These are phyloP conservation scores for Panzeria rudis DNA, from an alignment of 2,888 invertebrate species.

Conservation along the genomic window DNA sequence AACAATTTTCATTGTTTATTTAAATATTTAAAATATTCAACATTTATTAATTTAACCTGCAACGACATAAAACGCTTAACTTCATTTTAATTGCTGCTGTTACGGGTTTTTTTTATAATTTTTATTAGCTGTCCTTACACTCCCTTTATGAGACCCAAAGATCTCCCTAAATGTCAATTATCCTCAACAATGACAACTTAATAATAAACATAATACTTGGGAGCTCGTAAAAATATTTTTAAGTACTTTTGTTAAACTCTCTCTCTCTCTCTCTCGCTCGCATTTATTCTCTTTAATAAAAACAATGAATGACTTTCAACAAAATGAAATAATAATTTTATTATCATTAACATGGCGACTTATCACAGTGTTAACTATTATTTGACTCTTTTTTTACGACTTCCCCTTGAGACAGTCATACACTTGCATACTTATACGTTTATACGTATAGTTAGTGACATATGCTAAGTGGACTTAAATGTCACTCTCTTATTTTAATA, in stretches of 20 bases:
- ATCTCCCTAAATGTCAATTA: conserved; percentile 72
- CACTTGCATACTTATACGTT: neutral
- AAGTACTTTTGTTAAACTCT: conserved; percentile 60
- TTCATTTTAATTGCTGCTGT: conserved; percentile 50
- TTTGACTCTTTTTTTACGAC: conserved; percentile 78
- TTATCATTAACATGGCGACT: conserved; percentile 79
- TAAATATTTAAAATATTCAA: conserved; percentile 17
- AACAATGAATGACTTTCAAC: conserved; percentile 47
- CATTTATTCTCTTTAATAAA: conserved; percentile 9
- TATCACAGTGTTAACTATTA: conserved; percentile 72
- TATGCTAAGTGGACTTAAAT: conserved; percentile 72
- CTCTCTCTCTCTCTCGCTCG: conserved; percentile 28
- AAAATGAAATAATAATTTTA: conserved; percentile 81
- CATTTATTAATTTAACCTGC: conserved; percentile 43
- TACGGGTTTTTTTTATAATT: conserved; percentile 13
- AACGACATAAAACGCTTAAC: conserved; percentile 62
- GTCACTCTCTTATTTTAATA: conserved; percentile 65
- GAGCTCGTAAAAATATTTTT: conserved; percentile 69
- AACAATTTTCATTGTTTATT: neutral
- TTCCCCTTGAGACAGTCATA: conserved; percentile 66
- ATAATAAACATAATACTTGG: conserved; percentile 70
- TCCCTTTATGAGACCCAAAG: conserved; percentile 45
- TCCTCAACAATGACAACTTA: conserved; percentile 68
- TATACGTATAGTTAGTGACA: conserved; percentile 14
- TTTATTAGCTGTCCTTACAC: conserved; percentile 54